Evolutionary conservation across 2,113 vertebrate genomes (phyloP).

Genomic region (Halichoeres trimaculatus): DNA sequence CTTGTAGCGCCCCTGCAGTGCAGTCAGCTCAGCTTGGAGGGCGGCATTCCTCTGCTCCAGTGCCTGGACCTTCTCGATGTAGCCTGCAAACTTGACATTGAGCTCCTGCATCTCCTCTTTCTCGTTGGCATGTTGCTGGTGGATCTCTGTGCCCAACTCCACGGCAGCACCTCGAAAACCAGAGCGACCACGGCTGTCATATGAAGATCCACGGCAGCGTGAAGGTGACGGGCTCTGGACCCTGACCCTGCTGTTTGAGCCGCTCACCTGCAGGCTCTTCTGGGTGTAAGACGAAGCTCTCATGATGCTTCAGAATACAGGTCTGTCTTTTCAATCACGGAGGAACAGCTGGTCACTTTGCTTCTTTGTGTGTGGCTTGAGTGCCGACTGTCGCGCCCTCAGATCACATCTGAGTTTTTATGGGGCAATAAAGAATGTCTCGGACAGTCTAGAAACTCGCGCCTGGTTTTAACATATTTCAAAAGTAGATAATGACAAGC

Average conservation of each 20-base stretch:
- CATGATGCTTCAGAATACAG: constrained; percentile 71
- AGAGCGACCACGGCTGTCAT: constrained; percentile 68
- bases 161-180: constrained; percentile 67
- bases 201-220: constrained; percentile 77
- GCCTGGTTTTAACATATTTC: constrained; percentile 76
- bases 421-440: constrained; percentile 75
- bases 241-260: constrained; percentile 74
- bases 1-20: constrained; percentile 72
- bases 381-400: constrained; percentile 40
- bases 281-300: constrained; percentile 82
- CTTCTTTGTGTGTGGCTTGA: constrained; percentile 28
- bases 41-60: constrained; percentile 80
- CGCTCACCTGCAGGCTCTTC: constrained; percentile 82
- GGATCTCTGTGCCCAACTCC: constrained; percentile 77
- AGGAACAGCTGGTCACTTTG: constrained; percentile 27
- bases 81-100: constrained; percentile 83
- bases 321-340: constrained; percentile 14
- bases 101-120: constrained; percentile 87
- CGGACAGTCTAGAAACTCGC: constrained; percentile 76
- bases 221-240: constrained; percentile 82
- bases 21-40: constrained; percentile 62
- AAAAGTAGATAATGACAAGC: constrained; percentile 80
- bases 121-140: constrained; percentile 78
- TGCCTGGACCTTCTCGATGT: constrained; percentile 85
- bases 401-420: constrained; percentile 73